Evolutionary conservation across 1,140 invertebrate species (phyloP).

Genomic region (Ctenoplectra terminalis): DNA sequence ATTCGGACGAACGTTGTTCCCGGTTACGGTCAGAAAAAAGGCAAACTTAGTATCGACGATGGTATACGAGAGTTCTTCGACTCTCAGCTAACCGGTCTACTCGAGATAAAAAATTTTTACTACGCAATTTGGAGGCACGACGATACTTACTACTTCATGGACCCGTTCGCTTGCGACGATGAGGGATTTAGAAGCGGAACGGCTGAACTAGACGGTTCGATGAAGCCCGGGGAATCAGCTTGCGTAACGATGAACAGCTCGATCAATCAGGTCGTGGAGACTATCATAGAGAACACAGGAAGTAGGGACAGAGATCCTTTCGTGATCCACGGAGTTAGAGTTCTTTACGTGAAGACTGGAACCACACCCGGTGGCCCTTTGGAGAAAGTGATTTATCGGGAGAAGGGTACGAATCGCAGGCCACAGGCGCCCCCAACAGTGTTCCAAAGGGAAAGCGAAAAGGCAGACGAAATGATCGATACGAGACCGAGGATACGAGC

Average conservation of each 20-base stretch:
- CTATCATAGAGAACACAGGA: slow-evolving; percentile 73
- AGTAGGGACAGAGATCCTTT: slow-evolving; percentile 75
- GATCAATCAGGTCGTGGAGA: slow-evolving; percentile 73
- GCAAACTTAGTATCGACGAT: slow-evolving; percentile 63
- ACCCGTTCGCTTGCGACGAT: slow-evolving; percentile 77
- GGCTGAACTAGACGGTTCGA: slow-evolving; percentile 26
- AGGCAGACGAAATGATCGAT: slow-evolving; percentile 35
- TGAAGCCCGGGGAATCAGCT: slow-evolving; percentile 62
- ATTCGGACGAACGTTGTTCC: slow-evolving; percentile 73
- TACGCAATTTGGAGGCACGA: slow-evolving; percentile 79
- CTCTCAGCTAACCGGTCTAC: slow-evolving; percentile 55
- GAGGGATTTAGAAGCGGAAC: slow-evolving; percentile 73
- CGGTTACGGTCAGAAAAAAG: slow-evolving; percentile 69
- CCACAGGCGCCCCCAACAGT: slow-evolving; percentile 42
- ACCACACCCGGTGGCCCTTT: slow-evolving; percentile 32
- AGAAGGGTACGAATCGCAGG: slow-evolving; percentile 72
- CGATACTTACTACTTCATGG: slow-evolving; percentile 76
- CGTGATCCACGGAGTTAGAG: slow-evolving; percentile 72
- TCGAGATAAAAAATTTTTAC: slow-evolving; percentile 76
- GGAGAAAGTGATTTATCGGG: slow-evolving; percentile 75
- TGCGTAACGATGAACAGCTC: slow-evolving; percentile 78
- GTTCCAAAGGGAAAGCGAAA: not conserved
- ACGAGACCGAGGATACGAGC: slow-evolving; percentile 61
- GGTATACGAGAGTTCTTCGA: slow-evolving; percentile 74
- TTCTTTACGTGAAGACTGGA: slow-evolving; percentile 77